A percentile compares a stretch with the other conserved stretches of the same genome.
Conservation (phyloP, 2,888 invertebrate species). For the Siphonodentalium dalli region DNA sequence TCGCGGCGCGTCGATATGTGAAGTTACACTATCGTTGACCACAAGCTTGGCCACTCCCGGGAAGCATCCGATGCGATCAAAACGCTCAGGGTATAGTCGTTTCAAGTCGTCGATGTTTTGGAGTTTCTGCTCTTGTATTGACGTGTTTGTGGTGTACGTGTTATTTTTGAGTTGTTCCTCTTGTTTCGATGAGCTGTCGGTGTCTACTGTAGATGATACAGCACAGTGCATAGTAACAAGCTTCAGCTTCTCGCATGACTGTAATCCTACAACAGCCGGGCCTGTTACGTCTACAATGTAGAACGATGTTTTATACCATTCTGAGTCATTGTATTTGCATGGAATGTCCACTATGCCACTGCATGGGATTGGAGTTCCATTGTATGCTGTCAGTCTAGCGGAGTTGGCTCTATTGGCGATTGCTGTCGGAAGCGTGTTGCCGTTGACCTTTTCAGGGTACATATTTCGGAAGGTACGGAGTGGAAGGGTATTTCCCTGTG, state of each 20-base stretch:
- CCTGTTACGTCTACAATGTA: constrained; percentile 20
- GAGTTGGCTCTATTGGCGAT: neutral
- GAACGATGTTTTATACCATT: constrained; percentile 8
- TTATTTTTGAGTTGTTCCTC: no score
- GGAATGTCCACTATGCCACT: neutral
- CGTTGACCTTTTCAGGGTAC: constrained; percentile 3
- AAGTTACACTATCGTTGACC: neutral
- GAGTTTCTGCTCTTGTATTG: neutral
- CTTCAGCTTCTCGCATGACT: constrained; percentile 6
- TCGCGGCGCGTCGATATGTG: constrained; percentile 16
- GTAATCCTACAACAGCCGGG: constrained; percentile 20
- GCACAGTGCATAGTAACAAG: constrained; percentile 17
- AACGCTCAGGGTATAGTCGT: constrained; percentile 6
- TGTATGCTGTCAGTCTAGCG: constrained; percentile 11
- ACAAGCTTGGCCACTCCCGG: constrained; percentile 1
- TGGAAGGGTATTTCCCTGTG: constrained; percentile 19
- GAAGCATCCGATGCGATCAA: constrained; percentile 14
- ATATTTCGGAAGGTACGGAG: constrained; percentile 14
- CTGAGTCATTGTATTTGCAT: neutral
- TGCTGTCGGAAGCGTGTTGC: neutral
- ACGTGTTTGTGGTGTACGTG: neutral
- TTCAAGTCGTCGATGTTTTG: neutral
- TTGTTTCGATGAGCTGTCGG: no score
- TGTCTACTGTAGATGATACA: neutral
- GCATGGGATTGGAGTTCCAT: constrained; percentile 9